Base-by-base conservation (phyloP, 2,113 vertebrate species). In the Nesogale talazaci region DNA sequence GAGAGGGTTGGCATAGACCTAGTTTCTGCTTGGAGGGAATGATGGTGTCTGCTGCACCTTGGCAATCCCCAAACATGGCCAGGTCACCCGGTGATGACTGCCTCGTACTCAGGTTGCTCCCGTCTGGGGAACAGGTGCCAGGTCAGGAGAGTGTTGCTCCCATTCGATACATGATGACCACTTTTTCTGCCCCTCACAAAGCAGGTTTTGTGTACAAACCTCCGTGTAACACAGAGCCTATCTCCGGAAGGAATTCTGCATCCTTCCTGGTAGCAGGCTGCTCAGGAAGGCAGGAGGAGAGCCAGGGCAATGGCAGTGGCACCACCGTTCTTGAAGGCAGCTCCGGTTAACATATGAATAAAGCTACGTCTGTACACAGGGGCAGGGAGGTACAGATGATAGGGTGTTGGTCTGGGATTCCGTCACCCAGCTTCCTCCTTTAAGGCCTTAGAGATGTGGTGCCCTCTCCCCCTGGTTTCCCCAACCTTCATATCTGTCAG, bases 11-110 rank as follows among this genome's bases (percentile, higher is more conserved):
- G 93, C 94, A 94, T 90, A 91, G 93, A 81, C 93, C 90, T 96
- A 88, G 52, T 88, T 96, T 86, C 94, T 97, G 95, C 94, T 95
- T 96, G 95, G 96, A 97, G 93, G 93, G 96, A 88, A 86, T 93
- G 94, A 95, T 96, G 95, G 27, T 95, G 94, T 95, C 96, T 93
- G 94, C 94, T 96, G 96, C 95, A 97, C 92, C 96, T 92, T 88
- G 88, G 88, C 96, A 96, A 92, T 92, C 94, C 88, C 93, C 70
- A 94, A 94, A 80, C 12, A 57, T 46, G 79, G 93, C 96, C 95
- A 95, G 92, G 96, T 96, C 89, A 87, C 93, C 83, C 52, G 83
- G 79, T 84, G 87, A 93, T 91, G 91, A 83, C 92, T 94, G 89
- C 88, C 92, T 94, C 94, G 88, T 89, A 76, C 91, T 95, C 88